Evolutionary conservation across 2,797 vertebrate species (phyloP).

Genomic region (Mus minutoides): DNA sequence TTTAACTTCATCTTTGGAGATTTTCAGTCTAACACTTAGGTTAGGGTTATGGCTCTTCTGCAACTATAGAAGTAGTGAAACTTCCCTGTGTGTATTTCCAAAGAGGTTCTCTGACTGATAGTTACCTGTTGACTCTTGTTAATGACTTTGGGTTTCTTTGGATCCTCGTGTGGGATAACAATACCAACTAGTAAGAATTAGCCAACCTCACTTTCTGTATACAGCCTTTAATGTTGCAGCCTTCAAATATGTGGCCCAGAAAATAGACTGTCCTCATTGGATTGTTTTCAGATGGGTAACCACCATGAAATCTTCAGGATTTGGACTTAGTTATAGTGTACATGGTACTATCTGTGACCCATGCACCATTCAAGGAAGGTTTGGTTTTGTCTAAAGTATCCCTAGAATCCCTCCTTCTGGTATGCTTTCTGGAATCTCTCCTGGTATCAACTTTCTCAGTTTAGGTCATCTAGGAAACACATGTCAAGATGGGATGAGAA

Average conservation of each 20-base stretch:
- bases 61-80: neutral
- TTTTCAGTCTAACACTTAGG: neutral
- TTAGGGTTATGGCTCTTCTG: neutral
- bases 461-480: neutral
- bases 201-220: neutral
- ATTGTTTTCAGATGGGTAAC: neutral
- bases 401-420: neutral
- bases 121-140: neutral
- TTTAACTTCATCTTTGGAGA: neutral
- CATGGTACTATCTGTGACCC: neutral
- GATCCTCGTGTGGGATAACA: neutral
- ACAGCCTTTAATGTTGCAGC: neutral
- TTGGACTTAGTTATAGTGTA: neutral
- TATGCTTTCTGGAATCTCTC: neutral
- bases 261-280: neutral
- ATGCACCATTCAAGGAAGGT: neutral
- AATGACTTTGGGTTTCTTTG: neutral
- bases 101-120: neutral
- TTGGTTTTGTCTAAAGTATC: neutral
- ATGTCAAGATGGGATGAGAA: neutral
- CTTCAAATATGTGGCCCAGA: neutral
- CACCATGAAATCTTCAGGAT: neutral
- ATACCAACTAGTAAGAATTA: neutral
- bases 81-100: neutral
- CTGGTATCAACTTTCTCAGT: neutral